Base-by-base conservation (phyloP, 1,140 invertebrate species). In the Planococcus citri region DNA sequence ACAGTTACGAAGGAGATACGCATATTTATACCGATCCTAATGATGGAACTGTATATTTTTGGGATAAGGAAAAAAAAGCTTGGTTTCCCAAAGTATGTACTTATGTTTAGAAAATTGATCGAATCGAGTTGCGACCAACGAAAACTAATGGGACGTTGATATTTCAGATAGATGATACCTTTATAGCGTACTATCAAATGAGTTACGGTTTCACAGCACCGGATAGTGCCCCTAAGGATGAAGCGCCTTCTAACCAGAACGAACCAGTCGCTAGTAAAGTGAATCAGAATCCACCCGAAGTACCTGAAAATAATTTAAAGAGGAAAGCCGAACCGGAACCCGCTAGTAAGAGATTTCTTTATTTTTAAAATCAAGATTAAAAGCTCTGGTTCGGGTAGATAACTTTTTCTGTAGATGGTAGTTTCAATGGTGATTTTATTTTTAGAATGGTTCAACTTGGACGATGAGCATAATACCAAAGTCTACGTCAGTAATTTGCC, bases 401-500 rank as follows among this genome's bases (percentile, higher is more conserved):
- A 25, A 20, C n/a, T 14, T 41, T 22, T 69, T 17, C 24, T 29
- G 4, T 68, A 8, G 14, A 3, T n/a, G 68, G 27, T 38, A 20
- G 27, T 41, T 57, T 58, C 20, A 38, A 37, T 70, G 74, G 69
- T 64, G 20, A n/a, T n/a, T n/a, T n/a, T n/a, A n/a, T n/a, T 73
- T 73, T 74, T 81, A 76, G 83, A 87, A 71, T 99, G 97, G 97
- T 98, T 99, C 82, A 89, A 98, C 60, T 79, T 94, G 17, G 88
- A 95, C 74, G 90, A 95, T 68, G 83, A 88, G n/a, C 88, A 91
- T 74, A 98, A 97, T 75, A 96, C 93, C 0, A 96, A 97, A 79
- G 94, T 99, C 0, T 99, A 99, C 82, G 94, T 99, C 1, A 88
- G 88, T 8, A 93, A 95, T 77, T 82, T 99, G 71, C 96, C 97